Conservation (phyloP, 2,888 invertebrate species). For the Neoaliturus tenellus region DNA sequence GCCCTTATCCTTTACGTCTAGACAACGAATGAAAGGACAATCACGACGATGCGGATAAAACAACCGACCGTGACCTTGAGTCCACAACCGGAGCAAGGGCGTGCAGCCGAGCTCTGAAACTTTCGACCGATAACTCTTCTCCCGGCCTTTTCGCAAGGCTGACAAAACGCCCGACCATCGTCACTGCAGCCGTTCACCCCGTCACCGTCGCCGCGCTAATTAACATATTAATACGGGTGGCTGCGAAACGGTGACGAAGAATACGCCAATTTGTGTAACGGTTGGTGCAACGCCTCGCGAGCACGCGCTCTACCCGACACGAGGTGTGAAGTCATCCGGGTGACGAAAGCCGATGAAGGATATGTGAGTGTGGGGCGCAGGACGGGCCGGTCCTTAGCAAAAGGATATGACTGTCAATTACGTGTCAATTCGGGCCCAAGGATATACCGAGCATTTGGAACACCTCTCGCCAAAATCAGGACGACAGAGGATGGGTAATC, state of each 20-base stretch:
- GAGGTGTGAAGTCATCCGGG: constrained; percentile 15
- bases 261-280: constrained; percentile 20
- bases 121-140: constrained; percentile 18
- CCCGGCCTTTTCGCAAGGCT: constrained; percentile 14
- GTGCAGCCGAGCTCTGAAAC: background rate
- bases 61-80: background rate
- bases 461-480: background rate
- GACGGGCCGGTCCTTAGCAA: background rate
- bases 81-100: background rate
- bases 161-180: constrained; percentile 4
- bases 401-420: constrained; percentile 13
- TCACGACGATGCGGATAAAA: background rate
- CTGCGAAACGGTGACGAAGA: constrained; percentile 9
- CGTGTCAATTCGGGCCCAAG: constrained; percentile 3
- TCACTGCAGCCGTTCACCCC: background rate
- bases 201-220: background rate
- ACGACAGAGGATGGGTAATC: background rate
- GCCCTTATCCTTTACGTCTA: background rate
- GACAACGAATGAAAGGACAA: background rate
- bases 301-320: background rate
- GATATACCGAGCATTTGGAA: background rate
- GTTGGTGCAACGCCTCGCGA: constrained; percentile 1
- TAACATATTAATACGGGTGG: background rate
- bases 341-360: background rate
- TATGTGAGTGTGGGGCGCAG: background rate